These are phyloP conservation scores for Palythoa caribaeorum DNA, from an alignment of 92 coral and sea anemone genomes.

Conservation along the genomic window DNA sequence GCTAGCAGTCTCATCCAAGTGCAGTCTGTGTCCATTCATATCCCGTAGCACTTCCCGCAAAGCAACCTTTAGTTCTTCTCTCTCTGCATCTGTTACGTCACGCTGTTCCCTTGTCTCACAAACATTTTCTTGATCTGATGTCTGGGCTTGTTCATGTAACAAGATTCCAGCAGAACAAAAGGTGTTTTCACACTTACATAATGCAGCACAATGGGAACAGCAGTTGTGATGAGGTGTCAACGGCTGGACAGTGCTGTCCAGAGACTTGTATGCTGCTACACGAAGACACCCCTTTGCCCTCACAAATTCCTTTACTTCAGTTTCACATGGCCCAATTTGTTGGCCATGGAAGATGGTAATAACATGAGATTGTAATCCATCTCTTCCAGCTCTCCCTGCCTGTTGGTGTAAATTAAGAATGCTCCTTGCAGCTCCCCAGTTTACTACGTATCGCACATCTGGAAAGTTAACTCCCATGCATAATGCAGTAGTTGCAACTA, in stretches of 20 bases:
- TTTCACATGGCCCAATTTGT: conserved; percentile 66
- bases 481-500: conserved; percentile 32
- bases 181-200: conserved; percentile 64
- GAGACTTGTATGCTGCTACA: conserved; percentile 60
- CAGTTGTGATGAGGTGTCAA: conserved; percentile 60
- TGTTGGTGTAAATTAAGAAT: conserved; percentile 18
- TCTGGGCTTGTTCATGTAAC: conserved; percentile 49
- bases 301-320: conserved; percentile 72
- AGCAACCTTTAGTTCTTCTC: conserved; percentile 46
- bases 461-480: conserved; percentile 44
- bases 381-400: conserved; percentile 31
- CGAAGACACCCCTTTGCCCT: conserved; percentile 67
- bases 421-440: conserved; percentile 39
- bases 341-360: conserved; percentile 68
- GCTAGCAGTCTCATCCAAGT: conserved; percentile 44
- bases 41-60: conserved; percentile 42
- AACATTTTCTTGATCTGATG: background rate
- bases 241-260: conserved; percentile 63
- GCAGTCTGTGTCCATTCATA: conserved; percentile 21
- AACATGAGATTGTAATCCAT: conserved; percentile 46
- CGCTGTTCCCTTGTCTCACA: background rate
- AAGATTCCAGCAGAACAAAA: conserved; percentile 8
- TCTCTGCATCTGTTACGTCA: conserved; percentile 50
- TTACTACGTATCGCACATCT: conserved; percentile 16
- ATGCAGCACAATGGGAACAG: conserved; percentile 55